A percentile compares a stretch with the other conserved stretches of the same genome.
Evolutionary conservation across 1,140 invertebrate species (phyloP).

Genomic region (Magallana angulata): DNA sequence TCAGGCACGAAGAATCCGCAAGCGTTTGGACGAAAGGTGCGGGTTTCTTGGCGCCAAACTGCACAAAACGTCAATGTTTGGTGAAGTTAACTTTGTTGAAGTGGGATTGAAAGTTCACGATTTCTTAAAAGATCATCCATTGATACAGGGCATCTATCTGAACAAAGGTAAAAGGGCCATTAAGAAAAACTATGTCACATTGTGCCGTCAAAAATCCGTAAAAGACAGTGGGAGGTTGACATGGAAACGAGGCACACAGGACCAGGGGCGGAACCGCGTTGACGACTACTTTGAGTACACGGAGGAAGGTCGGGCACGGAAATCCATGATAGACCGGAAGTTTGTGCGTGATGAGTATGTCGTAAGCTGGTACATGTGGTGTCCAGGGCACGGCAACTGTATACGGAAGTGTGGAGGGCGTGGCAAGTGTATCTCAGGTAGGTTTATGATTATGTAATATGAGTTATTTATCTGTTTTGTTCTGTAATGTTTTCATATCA

Average conservation of each 20-base stretch:
- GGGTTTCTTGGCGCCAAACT: constrained; percentile 19
- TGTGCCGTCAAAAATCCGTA: constrained; percentile 60
- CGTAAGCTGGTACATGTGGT: constrained; percentile 76
- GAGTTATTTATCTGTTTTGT: neutral
- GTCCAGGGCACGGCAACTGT: constrained; percentile 74
- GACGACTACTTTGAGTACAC: constrained; percentile 74
- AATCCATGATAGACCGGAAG: constrained; percentile 57
- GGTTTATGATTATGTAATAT: constrained; percentile 7
- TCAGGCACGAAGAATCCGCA: neutral
- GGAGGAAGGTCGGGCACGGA: constrained; percentile 62
- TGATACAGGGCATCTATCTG: constrained; percentile 67
- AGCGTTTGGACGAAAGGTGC: neutral
- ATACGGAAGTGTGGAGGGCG: constrained; percentile 70
- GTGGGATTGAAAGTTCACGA: constrained; percentile 62
- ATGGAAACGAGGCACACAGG: constrained; percentile 67
- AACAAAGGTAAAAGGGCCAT: constrained; percentile 73
- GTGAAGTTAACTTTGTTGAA: constrained; percentile 62
- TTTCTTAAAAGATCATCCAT: constrained; percentile 68
- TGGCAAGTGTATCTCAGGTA: constrained; percentile 69
- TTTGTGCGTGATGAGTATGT: constrained; percentile 69
- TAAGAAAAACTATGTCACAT: constrained; percentile 63
- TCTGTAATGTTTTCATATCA: neutral
- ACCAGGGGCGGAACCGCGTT: constrained; percentile 69
- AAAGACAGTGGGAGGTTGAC: constrained; percentile 61
- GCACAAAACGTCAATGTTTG: constrained; percentile 39